A percentile compares a stretch with the other conserved stretches of the same genome.
phyloP scores from a whole-genome alignment of 2,888 invertebrate genomes.

The Hirtodrosophila confusa region DNA sequence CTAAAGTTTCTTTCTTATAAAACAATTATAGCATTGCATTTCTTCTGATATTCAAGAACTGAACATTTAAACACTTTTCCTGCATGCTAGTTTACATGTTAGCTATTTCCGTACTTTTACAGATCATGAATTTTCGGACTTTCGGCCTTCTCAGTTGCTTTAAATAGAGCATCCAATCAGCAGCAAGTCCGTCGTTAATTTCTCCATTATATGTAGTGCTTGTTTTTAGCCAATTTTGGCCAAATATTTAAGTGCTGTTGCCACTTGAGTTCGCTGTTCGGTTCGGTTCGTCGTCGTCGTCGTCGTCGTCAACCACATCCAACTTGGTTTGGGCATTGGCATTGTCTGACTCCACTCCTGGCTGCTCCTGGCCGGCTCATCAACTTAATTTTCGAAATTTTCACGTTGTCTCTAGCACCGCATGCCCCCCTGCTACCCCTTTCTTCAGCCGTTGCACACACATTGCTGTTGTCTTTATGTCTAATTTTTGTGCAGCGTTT shows the following conservation, averaged over 20 bases:
- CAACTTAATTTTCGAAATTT: slow-evolving; percentile 78
- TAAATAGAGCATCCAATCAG: slow-evolving; percentile 31
- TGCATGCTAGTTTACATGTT: too few relatives aligned
- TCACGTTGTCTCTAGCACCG: slow-evolving; percentile 41
- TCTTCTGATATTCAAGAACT: too few relatives aligned
- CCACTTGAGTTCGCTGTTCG: slow-evolving; percentile 41
- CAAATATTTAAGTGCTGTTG: slow-evolving; percentile 77
- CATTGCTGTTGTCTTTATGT: slow-evolving; percentile 65
- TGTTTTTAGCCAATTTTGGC: slow-evolving; percentile 76
- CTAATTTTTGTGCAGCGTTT: slow-evolving; percentile 79
- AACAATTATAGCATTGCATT: too few relatives aligned
- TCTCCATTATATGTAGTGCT: slow-evolving; percentile 14
- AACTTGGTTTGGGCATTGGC: slow-evolving; percentile 3
- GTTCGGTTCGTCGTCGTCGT: slow-evolving; percentile 13
- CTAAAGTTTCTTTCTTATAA: too few relatives aligned
- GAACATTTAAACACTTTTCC: too few relatives aligned
- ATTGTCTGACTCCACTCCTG: slow-evolving; percentile 7
- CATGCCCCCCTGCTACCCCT: too few relatives aligned
- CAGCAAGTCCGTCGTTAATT: neutral
- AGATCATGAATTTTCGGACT: too few relatives aligned
- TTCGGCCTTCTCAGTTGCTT: neutral
- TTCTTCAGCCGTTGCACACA: slow-evolving; percentile 14
- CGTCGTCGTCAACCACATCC: slow-evolving; percentile 3
- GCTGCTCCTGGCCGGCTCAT: slow-evolving; percentile 54
- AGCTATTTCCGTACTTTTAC: too few relatives aligned